Evolutionary conservation across 1,140 invertebrate genomes (phyloP), one percentile per base, ranked within the genome.

Genomic region (Cydia strobilella): DNA sequence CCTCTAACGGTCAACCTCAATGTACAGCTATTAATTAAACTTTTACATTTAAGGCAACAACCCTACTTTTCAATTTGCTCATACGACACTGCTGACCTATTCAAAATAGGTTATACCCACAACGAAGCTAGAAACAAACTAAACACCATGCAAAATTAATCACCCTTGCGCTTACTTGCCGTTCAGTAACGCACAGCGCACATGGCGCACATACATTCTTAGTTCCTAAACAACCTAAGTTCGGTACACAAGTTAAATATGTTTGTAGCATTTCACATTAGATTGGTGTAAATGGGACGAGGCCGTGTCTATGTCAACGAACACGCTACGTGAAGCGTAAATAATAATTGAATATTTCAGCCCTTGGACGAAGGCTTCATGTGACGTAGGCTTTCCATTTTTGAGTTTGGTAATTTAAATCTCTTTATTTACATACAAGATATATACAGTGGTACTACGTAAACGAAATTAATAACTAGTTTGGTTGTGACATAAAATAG

Each of bases 141-240:
- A 69, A 31, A 69, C 65, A 69, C 15, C 31, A 69, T 69, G 65
- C 31, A 69, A 69, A 39, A 69, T 69, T 69, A 42, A 69, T 69
- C 65, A 18, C 3, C 15, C 65, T 23, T 69, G 65, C 63, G 25
- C 63, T 31, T 7, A n/a, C 63, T 66, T 35, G 65, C 18, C 13
- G 65, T 69, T 69, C 27, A 18, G 15, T 69, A 69, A 69, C 65
- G 65, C 65, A 69, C 13, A 4, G 27, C 13, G 63, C 15, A 35
- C 63, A 59, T 12, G 1, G 27, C 13, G 63, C 15, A 35, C 63
- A 59, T 12, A 59, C 54, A 59, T 59, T 23, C 20, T 5, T n/a
- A 7, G 20, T 9, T 23, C 0, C 54, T 23, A 59, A 59, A 59
- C 54, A 59, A 59, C 54, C 54, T 59, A 59, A 59, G 54, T 59